Evolutionary conservation across 2,113 vertebrate species (phyloP).

Genomic region (Himantopus leucocephalus): DNA sequence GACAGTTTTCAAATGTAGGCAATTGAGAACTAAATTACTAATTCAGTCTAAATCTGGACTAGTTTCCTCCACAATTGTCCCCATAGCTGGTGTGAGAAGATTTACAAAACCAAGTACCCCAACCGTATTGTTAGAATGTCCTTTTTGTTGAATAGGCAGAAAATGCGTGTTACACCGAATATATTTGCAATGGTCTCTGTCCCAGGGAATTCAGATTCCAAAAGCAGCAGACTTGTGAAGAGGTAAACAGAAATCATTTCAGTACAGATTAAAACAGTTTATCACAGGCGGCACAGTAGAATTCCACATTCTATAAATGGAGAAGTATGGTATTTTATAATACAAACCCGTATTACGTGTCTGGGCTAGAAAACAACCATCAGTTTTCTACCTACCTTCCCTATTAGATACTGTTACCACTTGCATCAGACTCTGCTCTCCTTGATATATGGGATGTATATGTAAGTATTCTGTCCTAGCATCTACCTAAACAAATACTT

Average conservation of each 20-base stretch:
- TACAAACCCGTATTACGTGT: not conserved
- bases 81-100: not conserved
- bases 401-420: not conserved
- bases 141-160: not conserved
- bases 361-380: not conserved
- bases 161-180: not conserved
- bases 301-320: not conserved
- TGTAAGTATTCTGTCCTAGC: not conserved
- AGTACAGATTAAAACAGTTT: not conserved
- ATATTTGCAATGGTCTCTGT: not conserved
- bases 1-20: not conserved
- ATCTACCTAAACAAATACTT: not conserved
- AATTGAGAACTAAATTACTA: not conserved
- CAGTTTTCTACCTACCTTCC: not conserved
- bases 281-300: not conserved
- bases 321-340: not conserved
- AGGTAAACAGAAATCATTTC: not conserved
- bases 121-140: not conserved
- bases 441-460: not conserved
- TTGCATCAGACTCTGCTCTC: not conserved
- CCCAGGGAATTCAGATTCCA: not conserved
- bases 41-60: not conserved
- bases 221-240: not conserved
- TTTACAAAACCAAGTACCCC: not conserved
- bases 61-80: not conserved